Evolutionary conservation across 2,113 vertebrate genomes (phyloP).

Genomic region (Anarhynchus alexandrinus): DNA sequence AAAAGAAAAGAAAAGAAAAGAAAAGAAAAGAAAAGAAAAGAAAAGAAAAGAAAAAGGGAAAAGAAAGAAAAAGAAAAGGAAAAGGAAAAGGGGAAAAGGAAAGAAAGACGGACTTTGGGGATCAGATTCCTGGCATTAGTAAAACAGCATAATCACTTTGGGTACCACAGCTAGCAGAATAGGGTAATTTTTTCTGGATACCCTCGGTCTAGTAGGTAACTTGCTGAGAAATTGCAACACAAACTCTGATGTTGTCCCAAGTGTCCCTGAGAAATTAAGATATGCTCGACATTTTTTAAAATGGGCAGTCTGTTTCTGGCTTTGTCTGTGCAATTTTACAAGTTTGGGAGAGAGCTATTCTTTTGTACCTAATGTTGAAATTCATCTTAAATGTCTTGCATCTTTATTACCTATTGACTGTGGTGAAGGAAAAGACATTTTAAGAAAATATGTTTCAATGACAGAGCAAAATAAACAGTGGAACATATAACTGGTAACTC

Average conservation of each 20-base stretch:
- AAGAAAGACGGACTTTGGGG: neutral
- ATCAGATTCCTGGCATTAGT: too few relatives aligned
- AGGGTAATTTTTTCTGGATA: neutral
- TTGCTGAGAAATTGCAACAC: neutral
- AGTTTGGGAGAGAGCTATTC: neutral
- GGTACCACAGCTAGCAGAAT: neutral
- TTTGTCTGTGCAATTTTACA: neutral
- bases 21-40: too few relatives aligned
- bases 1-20: neutral
- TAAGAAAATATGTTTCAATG: conserved; percentile 23
- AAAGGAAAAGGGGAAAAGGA: too few relatives aligned
- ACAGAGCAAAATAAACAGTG: conserved; percentile 53
- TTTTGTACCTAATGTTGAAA: neutral
- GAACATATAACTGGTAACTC: conserved; percentile 30
- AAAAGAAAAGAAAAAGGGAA: neutral
- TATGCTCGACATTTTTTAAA: neutral
- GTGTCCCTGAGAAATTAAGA: neutral
- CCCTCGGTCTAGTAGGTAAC: neutral
- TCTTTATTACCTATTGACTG: neutral
- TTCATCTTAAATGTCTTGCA: neutral
- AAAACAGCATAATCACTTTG: neutral
- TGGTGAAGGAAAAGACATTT: neutral
- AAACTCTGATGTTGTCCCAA: neutral
- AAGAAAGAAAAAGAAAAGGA: neutral
- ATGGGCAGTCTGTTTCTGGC: neutral